Evolutionary conservation across 1,140 invertebrate genomes (phyloP), one percentile per base, ranked within the genome.

Genomic region (Agraylea sexmaculata): DNA sequence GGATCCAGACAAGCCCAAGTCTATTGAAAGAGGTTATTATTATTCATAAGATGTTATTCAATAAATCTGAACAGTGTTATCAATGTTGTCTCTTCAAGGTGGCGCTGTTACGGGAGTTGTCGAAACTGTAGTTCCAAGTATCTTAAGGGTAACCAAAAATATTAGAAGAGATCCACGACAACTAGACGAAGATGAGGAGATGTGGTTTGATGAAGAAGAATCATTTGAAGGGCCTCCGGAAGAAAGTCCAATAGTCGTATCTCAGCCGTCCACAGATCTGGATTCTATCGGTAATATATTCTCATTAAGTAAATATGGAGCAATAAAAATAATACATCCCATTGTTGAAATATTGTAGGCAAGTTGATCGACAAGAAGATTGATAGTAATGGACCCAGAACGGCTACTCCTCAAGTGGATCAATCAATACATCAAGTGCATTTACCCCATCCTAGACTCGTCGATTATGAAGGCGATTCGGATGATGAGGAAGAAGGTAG

Each of bases 121-220:
- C 22, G 60, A 68, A 43, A 56, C 60, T 33, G 64, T 60, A 44
- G 78, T 84, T 31, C 80, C 84, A 47, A 84, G 83, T 35, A 78
- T 89, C 54, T 66, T 89, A 46, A 69, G 85, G 51, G 81, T 73
- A 45, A 78, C 78, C 58, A 70, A 90, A 40, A 95, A 85, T 63
- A n/a, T n/a, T n/a, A 70, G 91, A 48, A 74, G 90, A 32, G 92
- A 97, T 66, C 83, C 87, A 45, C 71, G 91, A 29, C 82, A 92
- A 54, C 72, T 95, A 45, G 92, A 97, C 32, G 91, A 96, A 54
- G 93, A 98, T 51, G 93, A 98, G 59, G 93, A 97, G 62, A 90
- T 94, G 76, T 98, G 92, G 92, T 97, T 97, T 64, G 93, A 93
- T 58, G 87, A 94, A 53, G 91, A 96, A 49, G 91, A 95, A 57